Conservation (phyloP, 2,888 invertebrate genomes). For the Thymelicus lineola region DNA sequence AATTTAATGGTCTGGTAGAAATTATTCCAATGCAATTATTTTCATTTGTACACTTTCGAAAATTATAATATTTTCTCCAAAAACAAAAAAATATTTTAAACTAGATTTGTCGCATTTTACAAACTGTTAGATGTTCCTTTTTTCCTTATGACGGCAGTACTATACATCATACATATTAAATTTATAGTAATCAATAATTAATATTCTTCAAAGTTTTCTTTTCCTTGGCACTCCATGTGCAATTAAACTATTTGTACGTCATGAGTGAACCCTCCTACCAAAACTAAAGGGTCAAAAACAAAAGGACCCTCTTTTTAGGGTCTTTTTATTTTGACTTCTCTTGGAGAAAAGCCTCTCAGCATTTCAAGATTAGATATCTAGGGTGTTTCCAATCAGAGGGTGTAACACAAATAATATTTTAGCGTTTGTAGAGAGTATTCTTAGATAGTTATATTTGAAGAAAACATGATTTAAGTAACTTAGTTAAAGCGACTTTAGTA, state of each 20-base stretch:
- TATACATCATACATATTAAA: too few relatives aligned
- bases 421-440: constrained; percentile 1
- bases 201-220: constrained; percentile 12
- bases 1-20: too few relatives aligned
- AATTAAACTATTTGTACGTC: constrained; percentile 34
- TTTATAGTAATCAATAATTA: not conserved
- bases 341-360: constrained; percentile 29
- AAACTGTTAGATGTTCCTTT: too few relatives aligned
- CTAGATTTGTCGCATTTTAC: too few relatives aligned
- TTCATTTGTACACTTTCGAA: too few relatives aligned
- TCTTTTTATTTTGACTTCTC: constrained; percentile 30
- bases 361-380: constrained; percentile 33
- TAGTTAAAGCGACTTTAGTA: too few relatives aligned
- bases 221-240: constrained; percentile 14
- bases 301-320: constrained; percentile 30
- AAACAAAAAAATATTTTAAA: too few relatives aligned
- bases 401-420: constrained; percentile 21
- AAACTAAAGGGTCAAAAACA: constrained; percentile 29
- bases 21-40: too few relatives aligned
- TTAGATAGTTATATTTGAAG: not conserved
- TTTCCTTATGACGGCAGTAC: too few relatives aligned
- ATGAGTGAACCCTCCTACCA: constrained; percentile 18
- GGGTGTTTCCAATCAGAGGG: constrained; percentile 29
- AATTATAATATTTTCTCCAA: too few relatives aligned
- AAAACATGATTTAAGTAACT: too few relatives aligned